Base-by-base conservation (phyloP, 2,797 vertebrate genomes). In the Microcaecilia unicolor region DNA sequence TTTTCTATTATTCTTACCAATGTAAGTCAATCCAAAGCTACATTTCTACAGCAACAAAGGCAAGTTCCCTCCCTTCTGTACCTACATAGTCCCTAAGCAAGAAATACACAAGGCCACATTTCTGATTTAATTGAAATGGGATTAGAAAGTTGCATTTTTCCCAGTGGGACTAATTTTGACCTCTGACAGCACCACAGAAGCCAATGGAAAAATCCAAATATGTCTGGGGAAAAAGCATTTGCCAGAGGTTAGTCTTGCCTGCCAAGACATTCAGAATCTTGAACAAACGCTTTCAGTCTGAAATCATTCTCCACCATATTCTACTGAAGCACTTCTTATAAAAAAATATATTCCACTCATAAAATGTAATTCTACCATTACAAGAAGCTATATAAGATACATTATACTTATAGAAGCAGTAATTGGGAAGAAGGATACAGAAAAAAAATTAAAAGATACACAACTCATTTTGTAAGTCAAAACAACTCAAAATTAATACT, bases 81-180 rank as follows among this genome's bases (percentile, higher is more conserved):
- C 48, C 43, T 78, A 58, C 71, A 59, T 69, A 86, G 76, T 75
- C 76, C 77, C 80, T 72, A 67, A 76, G 76, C 65, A 78, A 76
- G 76, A 70, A 74, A 64, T 63, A 66, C 66, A 72, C 46, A 66
- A 72, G 64, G 67, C 67, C 65, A 71, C 41, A 57, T 69, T 77
- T 76, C 75, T 76, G 64, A 76, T 76, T 83, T 84, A 82, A 88
- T 82, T 78, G 80, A 86, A 86, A 84, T 44, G 69, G 70, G 79
- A 82, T 79, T 68, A 77, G 72, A 78, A 72, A 77, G 73, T 71
- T 12, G 41, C 55, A 64, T 78, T 81, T 78, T 76, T 70, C 61
- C 67, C 70, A 9, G 41, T 48, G 62, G 70, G 76, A 81, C 71
- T 55, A 56, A 80, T 77, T 72, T 75, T 78, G 80, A 85, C 71